Evolutionary conservation across 1,140 invertebrate genomes (phyloP).

Genomic region (Zaprionus gabonicus): DNA sequence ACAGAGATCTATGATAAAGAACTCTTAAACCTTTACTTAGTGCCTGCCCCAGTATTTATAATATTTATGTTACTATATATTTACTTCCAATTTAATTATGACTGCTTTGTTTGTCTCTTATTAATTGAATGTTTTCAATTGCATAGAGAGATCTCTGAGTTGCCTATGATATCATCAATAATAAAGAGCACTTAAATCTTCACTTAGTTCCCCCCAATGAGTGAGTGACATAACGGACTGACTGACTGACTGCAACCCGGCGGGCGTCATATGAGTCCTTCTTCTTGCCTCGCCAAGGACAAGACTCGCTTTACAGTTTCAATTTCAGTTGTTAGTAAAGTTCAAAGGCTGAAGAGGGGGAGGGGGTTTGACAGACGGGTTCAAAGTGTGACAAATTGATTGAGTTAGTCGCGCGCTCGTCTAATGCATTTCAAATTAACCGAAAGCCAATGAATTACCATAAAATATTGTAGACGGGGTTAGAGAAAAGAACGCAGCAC

Average conservation of each 20-base stretch:
- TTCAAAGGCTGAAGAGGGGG: not conserved
- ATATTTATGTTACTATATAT: not conserved
- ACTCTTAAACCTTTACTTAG: not conserved
- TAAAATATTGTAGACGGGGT: conserved; percentile 13
- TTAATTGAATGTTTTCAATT: conserved; percentile 19
- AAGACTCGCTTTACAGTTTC: not conserved
- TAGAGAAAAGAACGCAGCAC: not conserved
- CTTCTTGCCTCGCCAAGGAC: conserved; percentile 1
- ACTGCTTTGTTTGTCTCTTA: not conserved
- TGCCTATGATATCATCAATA: not conserved
- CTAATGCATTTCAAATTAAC: conserved; percentile 27
- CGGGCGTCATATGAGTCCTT: not conserved
- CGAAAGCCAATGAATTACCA: conserved; percentile 24
- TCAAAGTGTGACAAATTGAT: conserved; percentile 44
- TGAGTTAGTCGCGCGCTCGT: conserved; percentile 27
- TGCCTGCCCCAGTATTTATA: no score
- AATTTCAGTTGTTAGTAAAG: conserved; percentile 6
- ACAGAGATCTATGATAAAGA: not conserved
- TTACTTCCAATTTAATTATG: conserved; percentile 22
- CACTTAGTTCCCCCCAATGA: not conserved
- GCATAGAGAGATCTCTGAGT: not conserved
- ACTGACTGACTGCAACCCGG: not conserved
- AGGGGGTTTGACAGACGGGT: conserved; percentile 3
- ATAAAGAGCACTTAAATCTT: not conserved
- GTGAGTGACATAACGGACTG: conserved; percentile 8